These are phyloP conservation scores for Sylvia atricapilla DNA, from an alignment of 2,113 vertebrate species.

Conservation along the genomic window DNA sequence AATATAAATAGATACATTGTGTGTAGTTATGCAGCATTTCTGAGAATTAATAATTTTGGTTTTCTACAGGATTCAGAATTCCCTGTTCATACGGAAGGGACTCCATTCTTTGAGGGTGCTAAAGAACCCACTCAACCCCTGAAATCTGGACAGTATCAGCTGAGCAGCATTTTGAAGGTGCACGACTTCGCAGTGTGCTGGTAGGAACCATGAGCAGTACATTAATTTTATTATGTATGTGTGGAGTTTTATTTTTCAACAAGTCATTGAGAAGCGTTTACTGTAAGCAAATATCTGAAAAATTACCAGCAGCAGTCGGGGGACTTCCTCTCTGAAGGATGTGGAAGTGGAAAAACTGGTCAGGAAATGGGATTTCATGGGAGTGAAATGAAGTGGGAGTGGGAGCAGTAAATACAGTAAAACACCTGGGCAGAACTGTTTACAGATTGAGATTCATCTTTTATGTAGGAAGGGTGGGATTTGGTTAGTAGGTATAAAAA, in stretches of 20 bases:
- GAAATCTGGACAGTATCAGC: constrained; percentile 58
- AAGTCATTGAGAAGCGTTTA: neutral
- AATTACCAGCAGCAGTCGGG: neutral
- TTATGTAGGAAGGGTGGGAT: neutral
- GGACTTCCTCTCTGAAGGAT: neutral
- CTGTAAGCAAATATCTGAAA: neutral
- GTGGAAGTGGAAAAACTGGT: neutral
- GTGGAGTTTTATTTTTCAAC: neutral
- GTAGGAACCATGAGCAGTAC: constrained; percentile 54
- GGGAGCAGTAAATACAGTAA: neutral
- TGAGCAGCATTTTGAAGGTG: constrained; percentile 70
- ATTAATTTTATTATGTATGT: neutral
- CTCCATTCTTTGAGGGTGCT: neutral
- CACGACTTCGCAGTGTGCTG: constrained; percentile 75
- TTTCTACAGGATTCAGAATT: constrained; percentile 73
- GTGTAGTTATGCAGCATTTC: neutral
- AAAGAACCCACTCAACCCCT: constrained; percentile 25
- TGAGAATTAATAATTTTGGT: neutral
- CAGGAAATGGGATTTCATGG: neutral
- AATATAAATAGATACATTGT: neutral
- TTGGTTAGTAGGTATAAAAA: neutral
- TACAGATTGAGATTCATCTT: neutral
- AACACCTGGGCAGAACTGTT: neutral
- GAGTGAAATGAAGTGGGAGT: neutral
- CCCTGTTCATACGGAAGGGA: constrained; percentile 54